Conservation (phyloP, 2,888 invertebrate species). For the Dryocosmus kuriphilus region DNA sequence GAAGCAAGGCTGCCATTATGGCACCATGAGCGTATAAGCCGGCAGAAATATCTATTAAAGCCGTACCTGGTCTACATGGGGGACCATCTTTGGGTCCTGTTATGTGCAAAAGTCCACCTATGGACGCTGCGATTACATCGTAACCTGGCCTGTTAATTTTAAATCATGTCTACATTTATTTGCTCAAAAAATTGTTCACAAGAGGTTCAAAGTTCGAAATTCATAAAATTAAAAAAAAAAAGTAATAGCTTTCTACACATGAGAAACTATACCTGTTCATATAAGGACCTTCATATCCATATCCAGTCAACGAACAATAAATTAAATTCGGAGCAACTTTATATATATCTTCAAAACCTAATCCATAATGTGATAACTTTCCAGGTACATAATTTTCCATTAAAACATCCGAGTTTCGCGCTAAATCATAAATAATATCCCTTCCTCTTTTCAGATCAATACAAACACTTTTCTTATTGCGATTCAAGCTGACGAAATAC, state of each 20-base stretch:
- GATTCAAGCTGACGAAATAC: slow-evolving; percentile 93
- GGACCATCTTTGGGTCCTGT: slow-evolving; percentile 92
- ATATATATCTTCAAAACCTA: slow-evolving; percentile 89
- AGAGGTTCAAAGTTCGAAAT: no score
- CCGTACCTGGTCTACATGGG: slow-evolving; percentile 95
- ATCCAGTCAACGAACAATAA: slow-evolving; percentile 97
- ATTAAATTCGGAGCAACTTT: slow-evolving; percentile 87
- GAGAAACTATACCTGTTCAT: slow-evolving; percentile 72
- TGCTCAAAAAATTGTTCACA: no score
- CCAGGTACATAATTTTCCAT: slow-evolving; percentile 97
- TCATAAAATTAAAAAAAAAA: no score
- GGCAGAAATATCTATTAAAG: slow-evolving; percentile 94
- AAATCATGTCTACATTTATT: no score
- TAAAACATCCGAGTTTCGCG: slow-evolving; percentile 89
- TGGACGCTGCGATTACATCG: slow-evolving; percentile 96
- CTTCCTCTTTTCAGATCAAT: slow-evolving; percentile 89
- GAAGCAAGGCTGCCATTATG: slow-evolving; percentile 92
- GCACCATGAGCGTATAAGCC: slow-evolving; percentile 97
- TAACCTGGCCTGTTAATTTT: slow-evolving; percentile 89
- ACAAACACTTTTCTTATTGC: slow-evolving; percentile 96
- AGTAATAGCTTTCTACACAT: background rate
- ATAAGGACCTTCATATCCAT: slow-evolving; percentile 93
- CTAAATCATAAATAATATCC: slow-evolving; percentile 85
- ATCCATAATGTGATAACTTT: slow-evolving; percentile 85
- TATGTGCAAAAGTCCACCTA: slow-evolving; percentile 93